Base-by-base conservation (phyloP, 1,140 invertebrate genomes). In the Philotrypesis tridentata region DNA sequence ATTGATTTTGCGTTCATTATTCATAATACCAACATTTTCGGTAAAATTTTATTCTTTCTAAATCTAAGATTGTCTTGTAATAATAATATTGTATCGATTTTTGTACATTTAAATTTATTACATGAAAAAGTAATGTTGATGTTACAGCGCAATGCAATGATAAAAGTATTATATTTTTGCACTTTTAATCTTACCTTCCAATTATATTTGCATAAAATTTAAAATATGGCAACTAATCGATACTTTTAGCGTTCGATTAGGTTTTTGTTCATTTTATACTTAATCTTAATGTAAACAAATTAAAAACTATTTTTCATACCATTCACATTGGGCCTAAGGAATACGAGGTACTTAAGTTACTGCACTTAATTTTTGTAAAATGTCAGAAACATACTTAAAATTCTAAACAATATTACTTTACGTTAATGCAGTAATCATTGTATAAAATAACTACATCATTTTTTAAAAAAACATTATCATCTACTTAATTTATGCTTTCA, bases 111-210 rank as follows among this genome's bases (percentile, higher is more conserved):
- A 79, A 61, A 80, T 31, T 43, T 43, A 79, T n/a, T 43, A 65
- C 33, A 14, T 14, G 63, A 29, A 27, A 25, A 65, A 65, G 63
- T 12, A 29, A 29, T 78, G 65, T 67, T 79, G 82, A 83, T 23
- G n/a, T 7, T 80, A 67, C 40, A 55, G 70, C 43, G 17, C 25
- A n/a, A 71, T n/a, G 1, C 55, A 80, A 80, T 55, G 61, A 79
- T 76, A 61, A 72, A 85, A 87, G 81, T 79, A 82, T 80, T 85
- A 86, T 65, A 82, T 86, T 86, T 85, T 86, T 82, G 43, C 63
- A 37, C 79, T 43, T 75, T 61, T 80, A 55, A 55, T n/a, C 21
- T 80, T 33, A 17, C 82, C 48, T 83, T 68, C 75, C 61, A 27
- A 73, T 80, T 27, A 82, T 79, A 82, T 29, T 74, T 77, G 63